These are phyloP conservation scores for Xestia ashworthii DNA, from an alignment of 2,888 invertebrate species.

Conservation along the genomic window DNA sequence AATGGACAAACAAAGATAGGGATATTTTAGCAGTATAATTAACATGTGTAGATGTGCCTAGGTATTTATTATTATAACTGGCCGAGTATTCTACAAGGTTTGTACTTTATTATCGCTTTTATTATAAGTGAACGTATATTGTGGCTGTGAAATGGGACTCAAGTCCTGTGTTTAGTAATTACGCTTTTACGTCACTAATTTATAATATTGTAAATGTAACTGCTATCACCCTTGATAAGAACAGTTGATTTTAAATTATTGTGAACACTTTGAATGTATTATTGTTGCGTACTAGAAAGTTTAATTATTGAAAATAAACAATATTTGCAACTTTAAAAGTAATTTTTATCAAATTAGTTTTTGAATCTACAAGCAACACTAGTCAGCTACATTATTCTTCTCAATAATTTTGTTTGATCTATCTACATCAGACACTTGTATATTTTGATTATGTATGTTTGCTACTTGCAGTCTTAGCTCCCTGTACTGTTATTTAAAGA, in stretches of 20 bases:
- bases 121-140: conserved; percentile 86
- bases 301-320: conserved; percentile 26
- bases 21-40: conserved; percentile 69
- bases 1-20: conserved; percentile 81
- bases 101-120: conserved; percentile 87
- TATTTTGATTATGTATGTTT: conserved; percentile 38
- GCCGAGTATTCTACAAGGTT: conserved; percentile 81
- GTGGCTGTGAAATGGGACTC: conserved; percentile 88
- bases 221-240: conserved; percentile 66
- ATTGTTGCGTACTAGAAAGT: conserved; percentile 37
- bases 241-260: conserved; percentile 61
- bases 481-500: conserved; percentile 21
- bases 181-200: conserved; percentile 88
- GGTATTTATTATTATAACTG: conserved; percentile 76
- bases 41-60: conserved; percentile 78
- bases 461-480: conserved; percentile 16
- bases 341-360: conserved; percentile 53
- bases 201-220: conserved; percentile 77
- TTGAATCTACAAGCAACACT: conserved; percentile 78
- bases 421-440: conserved; percentile 54
- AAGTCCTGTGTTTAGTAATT: conserved; percentile 84
- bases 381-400: conserved; percentile 79
- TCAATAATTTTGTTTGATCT: conserved; percentile 55
- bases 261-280: conserved; percentile 52
- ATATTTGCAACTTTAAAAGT: conserved; percentile 50